Evolutionary conservation across 2,113 vertebrate species (phyloP).

Genomic region (Halichoerus grypus): DNA sequence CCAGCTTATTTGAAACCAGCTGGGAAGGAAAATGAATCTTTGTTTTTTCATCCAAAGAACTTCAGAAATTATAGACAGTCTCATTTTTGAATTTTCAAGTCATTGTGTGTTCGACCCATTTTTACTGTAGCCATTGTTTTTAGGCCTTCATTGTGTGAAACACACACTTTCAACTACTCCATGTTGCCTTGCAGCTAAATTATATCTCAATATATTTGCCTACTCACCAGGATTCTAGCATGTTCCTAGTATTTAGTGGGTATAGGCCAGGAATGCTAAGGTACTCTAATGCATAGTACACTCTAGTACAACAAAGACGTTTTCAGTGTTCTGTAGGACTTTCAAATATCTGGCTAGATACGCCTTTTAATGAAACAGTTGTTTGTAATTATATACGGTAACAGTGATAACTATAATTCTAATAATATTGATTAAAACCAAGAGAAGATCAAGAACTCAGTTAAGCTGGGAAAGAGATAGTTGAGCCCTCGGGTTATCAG

Average conservation of each 20-base stretch:
- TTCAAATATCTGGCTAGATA: not conserved
- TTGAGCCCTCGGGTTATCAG: too few relatives aligned
- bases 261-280: not conserved
- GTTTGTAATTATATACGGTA: not conserved
- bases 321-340: not conserved
- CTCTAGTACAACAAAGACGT: not conserved
- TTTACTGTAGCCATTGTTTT: not conserved
- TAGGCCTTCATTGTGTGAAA: not conserved
- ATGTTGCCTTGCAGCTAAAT: rapidly evolving
- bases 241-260: not conserved
- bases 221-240: not conserved
- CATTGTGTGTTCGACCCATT: not conserved
- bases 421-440: not conserved
- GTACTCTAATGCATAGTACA: too few relatives aligned
- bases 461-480: not conserved
- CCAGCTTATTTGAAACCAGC: not conserved
- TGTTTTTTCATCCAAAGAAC: not conserved
- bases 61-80: not conserved
- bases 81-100: not conserved
- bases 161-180: not conserved
- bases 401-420: not conserved
- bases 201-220: not conserved
- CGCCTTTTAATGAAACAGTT: not conserved
- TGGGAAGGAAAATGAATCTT: not conserved
- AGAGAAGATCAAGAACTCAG: not conserved